Evolutionary conservation across 2,113 vertebrate genomes (phyloP).

Genomic region (Psophia crepitans): DNA sequence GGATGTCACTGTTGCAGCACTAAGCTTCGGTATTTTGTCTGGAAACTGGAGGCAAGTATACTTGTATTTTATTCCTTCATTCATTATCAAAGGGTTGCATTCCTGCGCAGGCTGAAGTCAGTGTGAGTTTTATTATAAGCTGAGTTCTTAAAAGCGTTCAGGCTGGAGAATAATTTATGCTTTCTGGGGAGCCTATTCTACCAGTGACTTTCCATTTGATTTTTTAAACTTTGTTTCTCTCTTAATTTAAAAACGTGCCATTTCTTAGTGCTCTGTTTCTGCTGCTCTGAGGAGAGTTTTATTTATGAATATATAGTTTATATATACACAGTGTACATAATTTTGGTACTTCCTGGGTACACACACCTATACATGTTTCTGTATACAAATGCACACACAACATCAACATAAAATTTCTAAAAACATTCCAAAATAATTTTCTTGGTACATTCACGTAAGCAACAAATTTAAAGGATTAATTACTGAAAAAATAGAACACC

Average conservation of each 20-base stretch:
- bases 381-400: not conserved
- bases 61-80: not conserved
- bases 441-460: not conserved
- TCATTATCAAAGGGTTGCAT: not conserved
- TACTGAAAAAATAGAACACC: not conserved
- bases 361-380: not conserved
- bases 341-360: not conserved
- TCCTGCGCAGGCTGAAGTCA: not conserved
- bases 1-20: constrained; percentile 67
- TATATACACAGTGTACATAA: not conserved
- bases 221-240: not conserved
- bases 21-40: not conserved
- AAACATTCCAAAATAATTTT: not conserved
- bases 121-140: not conserved
- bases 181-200: not conserved
- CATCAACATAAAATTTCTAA: not conserved
- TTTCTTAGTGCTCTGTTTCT: not conserved
- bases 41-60: not conserved
- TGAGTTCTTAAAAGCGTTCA: not conserved
- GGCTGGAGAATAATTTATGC: not conserved
- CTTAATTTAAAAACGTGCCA: not conserved
- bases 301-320: not conserved
- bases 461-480: not conserved
- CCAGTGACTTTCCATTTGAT: not conserved
- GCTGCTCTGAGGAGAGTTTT: not conserved